Evolutionary conservation across 2,797 vertebrate species (phyloP).

Genomic region (Phoeniculus purpureus): DNA sequence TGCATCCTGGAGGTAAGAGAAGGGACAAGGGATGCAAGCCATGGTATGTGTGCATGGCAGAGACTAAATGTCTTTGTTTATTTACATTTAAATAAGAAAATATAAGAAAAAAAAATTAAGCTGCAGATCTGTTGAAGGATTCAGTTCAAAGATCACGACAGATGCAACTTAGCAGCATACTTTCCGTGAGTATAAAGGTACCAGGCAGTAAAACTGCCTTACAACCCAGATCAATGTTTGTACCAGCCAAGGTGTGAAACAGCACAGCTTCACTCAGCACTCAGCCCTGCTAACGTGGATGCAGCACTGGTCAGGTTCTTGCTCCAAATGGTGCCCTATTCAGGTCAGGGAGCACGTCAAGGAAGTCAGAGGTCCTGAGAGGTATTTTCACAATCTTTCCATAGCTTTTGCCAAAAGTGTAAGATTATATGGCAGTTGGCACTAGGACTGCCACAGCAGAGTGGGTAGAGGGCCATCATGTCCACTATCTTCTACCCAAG

Average conservation of each 20-base stretch:
- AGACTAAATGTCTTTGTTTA: background rate
- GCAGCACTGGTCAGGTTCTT: background rate
- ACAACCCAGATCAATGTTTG: background rate
- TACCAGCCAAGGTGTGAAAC: background rate
- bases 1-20: background rate
- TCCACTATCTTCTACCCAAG: background rate
- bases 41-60: background rate
- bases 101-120: background rate
- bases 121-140: background rate
- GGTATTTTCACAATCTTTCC: background rate
- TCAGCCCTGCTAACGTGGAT: accelerated
- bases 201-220: background rate
- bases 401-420: background rate
- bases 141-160: background rate
- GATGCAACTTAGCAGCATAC: background rate
- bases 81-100: background rate
- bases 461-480: background rate
- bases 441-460: background rate
- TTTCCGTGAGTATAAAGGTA: background rate
- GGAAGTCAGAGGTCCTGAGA: background rate
- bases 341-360: background rate
- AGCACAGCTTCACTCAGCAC: background rate
- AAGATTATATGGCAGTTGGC: background rate
- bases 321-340: background rate
- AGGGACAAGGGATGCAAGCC: background rate